These are phyloP conservation scores for Leptarthrus brevirostris DNA, from an alignment of 2,888 invertebrate species.

Conservation along the genomic window DNA sequence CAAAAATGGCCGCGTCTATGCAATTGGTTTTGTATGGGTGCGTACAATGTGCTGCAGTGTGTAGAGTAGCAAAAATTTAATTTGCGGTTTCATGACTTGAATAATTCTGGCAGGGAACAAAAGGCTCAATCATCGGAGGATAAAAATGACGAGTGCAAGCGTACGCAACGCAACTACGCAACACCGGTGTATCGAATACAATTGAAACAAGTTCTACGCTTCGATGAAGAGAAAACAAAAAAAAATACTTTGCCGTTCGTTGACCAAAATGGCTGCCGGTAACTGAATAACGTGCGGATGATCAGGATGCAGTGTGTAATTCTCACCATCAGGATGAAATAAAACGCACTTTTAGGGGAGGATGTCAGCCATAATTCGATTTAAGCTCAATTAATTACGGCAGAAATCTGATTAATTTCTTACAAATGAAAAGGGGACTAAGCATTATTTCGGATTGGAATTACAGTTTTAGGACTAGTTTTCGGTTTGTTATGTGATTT, in stretches of 20 bases:
- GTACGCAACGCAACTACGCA: neutral
- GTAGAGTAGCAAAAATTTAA: slow-evolving; percentile 28
- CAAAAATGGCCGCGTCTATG: slow-evolving; percentile 25
- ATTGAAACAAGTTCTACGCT: slow-evolving; percentile 18
- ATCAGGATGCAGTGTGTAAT: neutral
- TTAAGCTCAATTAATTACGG: slow-evolving; percentile 67
- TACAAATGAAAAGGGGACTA: slow-evolving; percentile 15
- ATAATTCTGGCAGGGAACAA: slow-evolving; percentile 18
- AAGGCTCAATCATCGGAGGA: slow-evolving; percentile 24
- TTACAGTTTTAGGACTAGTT: no score
- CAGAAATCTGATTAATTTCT: slow-evolving; percentile 63
- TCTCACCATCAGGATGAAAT: slow-evolving; percentile 1
- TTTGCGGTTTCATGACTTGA: slow-evolving; percentile 42
- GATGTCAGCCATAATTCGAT: slow-evolving; percentile 61
- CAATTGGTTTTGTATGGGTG: neutral
- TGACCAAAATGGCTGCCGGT: slow-evolving; percentile 24
- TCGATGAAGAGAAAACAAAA: neutral
- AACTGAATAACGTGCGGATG: slow-evolving; percentile 1
- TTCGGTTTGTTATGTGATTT: no score
- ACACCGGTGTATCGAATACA: neutral
- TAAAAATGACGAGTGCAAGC: slow-evolving; percentile 18
- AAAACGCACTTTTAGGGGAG: neutral
- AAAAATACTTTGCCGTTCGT: slow-evolving; percentile 18
- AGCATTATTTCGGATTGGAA: neutral
- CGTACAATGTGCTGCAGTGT: neutral